These are phyloP conservation scores for Luehdorfia chinensis DNA, from an alignment of 1,140 invertebrate species.

Conservation along the genomic window DNA sequence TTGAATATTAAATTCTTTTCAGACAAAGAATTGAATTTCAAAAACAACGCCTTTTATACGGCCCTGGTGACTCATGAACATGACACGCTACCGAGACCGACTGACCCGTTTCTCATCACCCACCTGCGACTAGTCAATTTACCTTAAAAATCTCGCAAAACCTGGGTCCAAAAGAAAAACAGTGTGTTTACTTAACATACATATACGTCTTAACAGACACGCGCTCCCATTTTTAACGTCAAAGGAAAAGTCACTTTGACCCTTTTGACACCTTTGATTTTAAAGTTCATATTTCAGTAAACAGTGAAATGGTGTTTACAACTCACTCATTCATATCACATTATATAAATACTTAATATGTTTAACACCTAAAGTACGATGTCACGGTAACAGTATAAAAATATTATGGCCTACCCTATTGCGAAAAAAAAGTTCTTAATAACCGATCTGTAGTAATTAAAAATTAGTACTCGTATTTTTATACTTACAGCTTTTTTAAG, in stretches of 20 bases:
- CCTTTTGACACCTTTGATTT: conserved; percentile 50
- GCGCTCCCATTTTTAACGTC: conserved; percentile 50
- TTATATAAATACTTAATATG: no score
- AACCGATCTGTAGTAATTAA: no score
- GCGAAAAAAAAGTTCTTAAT: no score
- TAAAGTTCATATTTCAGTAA: conserved; percentile 47
- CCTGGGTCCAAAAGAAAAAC: conserved; percentile 58
- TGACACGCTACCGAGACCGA: conserved; percentile 60
- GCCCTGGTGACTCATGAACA: conserved; percentile 63
- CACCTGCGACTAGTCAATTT: conserved; percentile 68
- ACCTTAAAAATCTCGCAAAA: conserved; percentile 64
- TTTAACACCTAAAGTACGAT: no score
- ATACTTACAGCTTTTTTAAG: no score
- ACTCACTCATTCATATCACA: neutral
- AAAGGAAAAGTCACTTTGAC: conserved; percentile 44
- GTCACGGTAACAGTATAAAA: no score
- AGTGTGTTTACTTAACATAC: conserved; percentile 68
- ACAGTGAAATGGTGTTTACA: conserved; percentile 3
- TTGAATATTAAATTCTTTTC: no score
- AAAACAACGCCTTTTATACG: no score
- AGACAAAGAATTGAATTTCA: no score
- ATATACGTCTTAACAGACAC: conserved; percentile 51
- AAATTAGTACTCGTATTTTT: no score
- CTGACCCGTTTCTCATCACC: conserved; percentile 65
- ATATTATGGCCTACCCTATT: no score